These are phyloP conservation scores for Hydroisotoma schaefferi DNA, from an alignment of 2,888 invertebrate species.

Conservation along the genomic window DNA sequence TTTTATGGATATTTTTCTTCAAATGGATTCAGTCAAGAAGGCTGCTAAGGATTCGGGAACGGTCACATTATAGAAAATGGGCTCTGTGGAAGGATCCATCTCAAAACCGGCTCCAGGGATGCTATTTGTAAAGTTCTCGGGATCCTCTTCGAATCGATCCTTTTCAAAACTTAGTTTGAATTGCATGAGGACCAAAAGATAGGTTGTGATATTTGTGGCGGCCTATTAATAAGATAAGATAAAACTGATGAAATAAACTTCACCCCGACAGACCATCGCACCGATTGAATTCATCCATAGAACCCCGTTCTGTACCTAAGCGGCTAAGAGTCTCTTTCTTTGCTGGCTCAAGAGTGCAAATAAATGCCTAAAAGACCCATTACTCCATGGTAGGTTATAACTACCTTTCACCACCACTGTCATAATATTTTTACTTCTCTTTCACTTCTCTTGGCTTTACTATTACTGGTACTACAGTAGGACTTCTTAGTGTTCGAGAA, in stretches of 20 bases:
- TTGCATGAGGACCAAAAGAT: constrained; percentile 44
- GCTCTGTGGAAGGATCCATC: constrained; percentile 15
- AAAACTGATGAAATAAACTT: not conserved
- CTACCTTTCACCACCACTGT: too few relatives aligned
- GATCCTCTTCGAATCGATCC: constrained; percentile 4
- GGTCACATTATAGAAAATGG: constrained; percentile 17
- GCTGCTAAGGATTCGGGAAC: constrained; percentile 7
- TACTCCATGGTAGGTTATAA: too few relatives aligned
- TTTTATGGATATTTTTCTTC: constrained; percentile 15
- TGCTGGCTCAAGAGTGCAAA: too few relatives aligned
- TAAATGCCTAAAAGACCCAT: too few relatives aligned
- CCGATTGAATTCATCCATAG: too few relatives aligned
- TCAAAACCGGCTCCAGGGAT: constrained; percentile 4
- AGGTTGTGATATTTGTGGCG: constrained; percentile 42
- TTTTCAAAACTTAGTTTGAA: constrained; percentile 43
- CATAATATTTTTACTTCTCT: too few relatives aligned
- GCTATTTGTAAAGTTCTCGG: constrained; percentile 8
- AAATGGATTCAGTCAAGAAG: constrained; percentile 16
- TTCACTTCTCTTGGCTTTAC: not conserved
- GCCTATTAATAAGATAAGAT: constrained; percentile 17
- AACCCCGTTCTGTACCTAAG: too few relatives aligned
- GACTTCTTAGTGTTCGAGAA: too few relatives aligned
- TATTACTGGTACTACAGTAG: too few relatives aligned
- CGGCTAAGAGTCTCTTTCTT: too few relatives aligned
- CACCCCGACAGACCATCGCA: too few relatives aligned